Percentiles rank a stretch among this genome's conserved stretches.
Evolutionary conservation across 2,797 vertebrate species (phyloP).

Genomic region (Neosilurus mollespiculum): DNA sequence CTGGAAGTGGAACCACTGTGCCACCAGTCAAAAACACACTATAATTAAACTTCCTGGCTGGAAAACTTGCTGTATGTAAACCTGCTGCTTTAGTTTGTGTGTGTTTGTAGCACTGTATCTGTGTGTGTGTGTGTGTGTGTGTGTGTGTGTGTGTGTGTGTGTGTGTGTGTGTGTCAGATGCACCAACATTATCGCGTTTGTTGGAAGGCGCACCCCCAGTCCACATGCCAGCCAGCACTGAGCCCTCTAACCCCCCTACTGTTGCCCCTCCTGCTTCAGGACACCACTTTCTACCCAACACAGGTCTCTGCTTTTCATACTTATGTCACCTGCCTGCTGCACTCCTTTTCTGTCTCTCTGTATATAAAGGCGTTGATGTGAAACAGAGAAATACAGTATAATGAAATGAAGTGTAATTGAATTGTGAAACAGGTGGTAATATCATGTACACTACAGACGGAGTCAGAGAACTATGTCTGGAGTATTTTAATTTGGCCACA

Average conservation of each 20-base stretch:
- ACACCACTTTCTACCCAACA: conserved; percentile 47
- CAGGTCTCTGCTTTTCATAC: conserved; percentile 45
- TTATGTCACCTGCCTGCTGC: not conserved
- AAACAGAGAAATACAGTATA: not conserved
- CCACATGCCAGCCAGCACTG: conserved; percentile 81
- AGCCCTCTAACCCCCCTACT: conserved; percentile 68
- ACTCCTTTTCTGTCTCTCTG: conserved; percentile 15
- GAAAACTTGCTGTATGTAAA: not conserved
- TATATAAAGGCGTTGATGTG: not conserved
- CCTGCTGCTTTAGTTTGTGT: conserved; percentile 32
- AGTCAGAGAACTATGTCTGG: not conserved
- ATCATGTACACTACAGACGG: not conserved
- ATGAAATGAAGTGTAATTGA: not conserved
- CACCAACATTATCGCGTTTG: conserved; percentile 88
- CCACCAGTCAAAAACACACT: not conserved
- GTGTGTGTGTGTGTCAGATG: conserved; percentile 76
- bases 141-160: conserved; percentile 41
- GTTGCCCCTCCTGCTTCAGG: conserved; percentile 60
- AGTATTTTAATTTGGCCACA: not conserved
- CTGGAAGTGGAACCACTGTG: not conserved
- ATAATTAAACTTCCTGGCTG: not conserved
- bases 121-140: conserved; percentile 48
- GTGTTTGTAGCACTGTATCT: conserved; percentile 44
- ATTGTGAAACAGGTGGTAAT: not conserved
- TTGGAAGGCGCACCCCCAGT: conserved; percentile 84